Conservation (phyloP, 1,140 invertebrate genomes). For the Dolichoris vasculosae region DNA sequence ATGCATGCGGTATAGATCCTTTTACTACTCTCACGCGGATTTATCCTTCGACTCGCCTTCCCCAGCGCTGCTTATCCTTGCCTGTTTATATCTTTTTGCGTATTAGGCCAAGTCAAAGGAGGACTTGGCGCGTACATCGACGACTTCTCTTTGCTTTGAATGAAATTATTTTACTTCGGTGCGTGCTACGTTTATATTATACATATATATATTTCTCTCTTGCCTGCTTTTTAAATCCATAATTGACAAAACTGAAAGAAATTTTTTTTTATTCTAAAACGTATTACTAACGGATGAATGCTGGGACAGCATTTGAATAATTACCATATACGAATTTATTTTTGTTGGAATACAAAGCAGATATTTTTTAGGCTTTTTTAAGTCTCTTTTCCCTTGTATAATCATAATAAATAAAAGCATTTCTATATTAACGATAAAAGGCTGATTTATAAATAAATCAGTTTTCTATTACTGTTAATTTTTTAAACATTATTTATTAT, state of each 20-base stretch:
- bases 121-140: not conserved
- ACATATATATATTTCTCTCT: not conserved
- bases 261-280: not conserved
- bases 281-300: not conserved
- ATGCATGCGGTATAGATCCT: not conserved
- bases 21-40: conserved; percentile 50
- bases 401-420: no score
- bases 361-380: no score
- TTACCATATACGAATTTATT: not conserved
- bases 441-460: no score
- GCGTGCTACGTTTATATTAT: not conserved
- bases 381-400: no score
- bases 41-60: conserved; percentile 50
- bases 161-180: conserved; percentile 46
- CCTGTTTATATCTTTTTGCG: conserved; percentile 16
- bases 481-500: no score
- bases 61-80: conserved; percentile 2
- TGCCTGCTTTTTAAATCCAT: not conserved
- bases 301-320: not conserved
- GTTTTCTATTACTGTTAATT: no score
- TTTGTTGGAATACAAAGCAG: not conserved
- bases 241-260: not conserved
- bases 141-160: not conserved
- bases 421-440: no score
- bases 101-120: conserved; percentile 44